Percentiles rank a stretch among this genome's conserved stretches.
These are phyloP conservation scores for Branchinecta lindahli DNA, from an alignment of 1,140 invertebrate genomes.

Conservation along the genomic window DNA sequence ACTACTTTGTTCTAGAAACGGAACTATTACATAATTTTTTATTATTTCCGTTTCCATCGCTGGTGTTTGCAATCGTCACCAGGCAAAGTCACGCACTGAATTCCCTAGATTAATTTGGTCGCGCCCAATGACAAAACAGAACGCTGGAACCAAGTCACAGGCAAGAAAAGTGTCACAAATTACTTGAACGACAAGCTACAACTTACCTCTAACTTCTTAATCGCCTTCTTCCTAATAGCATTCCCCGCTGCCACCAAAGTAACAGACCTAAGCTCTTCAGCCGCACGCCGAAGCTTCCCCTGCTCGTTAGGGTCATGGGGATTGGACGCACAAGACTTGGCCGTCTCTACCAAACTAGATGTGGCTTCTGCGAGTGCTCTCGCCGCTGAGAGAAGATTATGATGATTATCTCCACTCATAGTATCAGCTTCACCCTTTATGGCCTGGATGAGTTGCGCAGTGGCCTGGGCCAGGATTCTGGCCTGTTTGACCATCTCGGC, in stretches of 20 bases:
- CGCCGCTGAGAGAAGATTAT: constrained; percentile 72
- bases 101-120: no score
- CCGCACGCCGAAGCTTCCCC: constrained; percentile 63
- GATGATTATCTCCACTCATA: constrained; percentile 73
- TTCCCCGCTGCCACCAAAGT: constrained; percentile 64
- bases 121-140: no score
- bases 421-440: constrained; percentile 86
- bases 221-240: constrained; percentile 57
- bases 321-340: constrained; percentile 69
- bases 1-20: no score
- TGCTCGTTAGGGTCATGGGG: constrained; percentile 71
- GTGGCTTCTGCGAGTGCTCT: constrained; percentile 91
- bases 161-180: no score
- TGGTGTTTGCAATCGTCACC: no score
- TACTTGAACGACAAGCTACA: background rate
- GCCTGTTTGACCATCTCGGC: constrained; percentile 91
- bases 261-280: constrained; percentile 75
- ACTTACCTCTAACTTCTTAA: constrained; percentile 49
- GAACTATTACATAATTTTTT: no score
- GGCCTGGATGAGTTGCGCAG: constrained; percentile 69
- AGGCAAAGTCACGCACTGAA: no score
- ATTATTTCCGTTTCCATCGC: no score
- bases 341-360: constrained; percentile 86
- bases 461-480: constrained; percentile 56
- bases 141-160: no score